These are phyloP conservation scores for Andricus curvator DNA, from an alignment of 2,888 invertebrate genomes.

Conservation along the genomic window DNA sequence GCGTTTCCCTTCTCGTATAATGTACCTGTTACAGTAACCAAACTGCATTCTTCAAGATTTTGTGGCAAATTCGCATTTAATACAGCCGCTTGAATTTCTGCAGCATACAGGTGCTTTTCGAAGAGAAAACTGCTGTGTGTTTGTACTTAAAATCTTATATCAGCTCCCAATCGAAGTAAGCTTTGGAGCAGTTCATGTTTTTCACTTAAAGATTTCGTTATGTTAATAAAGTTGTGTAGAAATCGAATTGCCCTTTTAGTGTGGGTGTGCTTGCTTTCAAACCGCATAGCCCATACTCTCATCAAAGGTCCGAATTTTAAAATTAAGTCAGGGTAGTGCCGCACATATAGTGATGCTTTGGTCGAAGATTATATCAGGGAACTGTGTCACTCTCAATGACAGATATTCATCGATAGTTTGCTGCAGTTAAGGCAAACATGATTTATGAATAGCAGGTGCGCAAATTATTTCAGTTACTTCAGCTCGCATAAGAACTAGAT, in stretches of 20 bases:
- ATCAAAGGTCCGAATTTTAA: conserved; percentile 54
- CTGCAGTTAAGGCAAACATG: conserved; percentile 48
- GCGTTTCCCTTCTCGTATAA: conserved; percentile 44
- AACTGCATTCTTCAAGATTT: conserved; percentile 40
- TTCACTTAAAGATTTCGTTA: conserved; percentile 45
- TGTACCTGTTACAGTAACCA: conserved; percentile 48
- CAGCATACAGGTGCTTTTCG: background rate
- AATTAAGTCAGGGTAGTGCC: conserved; percentile 54
- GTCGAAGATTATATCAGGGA: conserved; percentile 48
- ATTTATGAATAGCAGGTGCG: conserved; percentile 55
- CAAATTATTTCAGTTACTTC: conserved; percentile 59
- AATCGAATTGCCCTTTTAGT: conserved; percentile 55
- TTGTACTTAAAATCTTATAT: background rate
- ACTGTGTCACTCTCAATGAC: conserved; percentile 45
- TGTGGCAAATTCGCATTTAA: background rate
- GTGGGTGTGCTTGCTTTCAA: conserved; percentile 63
- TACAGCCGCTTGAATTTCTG: background rate
- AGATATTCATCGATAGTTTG: conserved; percentile 52
- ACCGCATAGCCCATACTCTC: conserved; percentile 57
- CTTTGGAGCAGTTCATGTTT: conserved; percentile 51
- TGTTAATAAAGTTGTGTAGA: conserved; percentile 53
- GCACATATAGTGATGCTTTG: conserved; percentile 57
- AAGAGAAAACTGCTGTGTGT: background rate
- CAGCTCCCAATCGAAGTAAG: conserved; percentile 6
- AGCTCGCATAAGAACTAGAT: conserved; percentile 46